Base-by-base conservation (phyloP, 2,113 vertebrate species). In the Apodemus speciosus region DNA sequence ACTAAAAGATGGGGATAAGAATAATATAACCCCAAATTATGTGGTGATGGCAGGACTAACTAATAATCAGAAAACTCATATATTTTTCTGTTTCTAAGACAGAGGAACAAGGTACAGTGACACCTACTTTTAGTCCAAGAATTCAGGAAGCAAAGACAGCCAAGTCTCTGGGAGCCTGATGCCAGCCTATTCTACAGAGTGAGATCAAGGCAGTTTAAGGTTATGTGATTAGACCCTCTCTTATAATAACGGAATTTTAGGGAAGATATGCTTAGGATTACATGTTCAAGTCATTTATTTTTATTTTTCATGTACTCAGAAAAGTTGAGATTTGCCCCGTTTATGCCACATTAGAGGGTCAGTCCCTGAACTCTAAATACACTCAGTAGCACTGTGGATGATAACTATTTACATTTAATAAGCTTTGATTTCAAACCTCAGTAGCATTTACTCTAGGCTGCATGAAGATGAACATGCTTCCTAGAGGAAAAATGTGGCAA, bases 401-500 rank as follows among this genome's bases (percentile, higher is more conserved):
- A 32, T 35, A 35, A 91, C 88, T 15, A 11, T 75, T 2, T 32
- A 71, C 13, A 9, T 80, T 1, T 43, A 1, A 58, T 10, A 81
- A 88, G 68, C 2, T 27, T 56, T 1, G 58, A n/a, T 51, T 18
- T 38, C 3, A 9, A 81, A 71, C 75, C 14, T 75, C 16, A 53
- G 13, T 30, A 89, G 13, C 35, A 14, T 40, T 35, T 69, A 18
- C 1, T 20, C 89, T 69, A 46, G 30, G 2, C 11, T 87, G 14
- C 11, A 32, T 25, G 16, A 9, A 10, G 49, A 2, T 75, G 1
- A 4, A 88, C 3, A 3, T 4, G n/a, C 2, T 64, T 0, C 9
- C 46, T 72, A 72, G 11, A 85, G 18, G 13, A 69, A 43, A 40
- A 40, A 32, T 6, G 2, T 18, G n/a, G 16, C 1, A 62, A 4